Evolutionary conservation across 64 coral and sea anemone species (phyloP).

Genomic region (Pocillopora verrucosa): DNA sequence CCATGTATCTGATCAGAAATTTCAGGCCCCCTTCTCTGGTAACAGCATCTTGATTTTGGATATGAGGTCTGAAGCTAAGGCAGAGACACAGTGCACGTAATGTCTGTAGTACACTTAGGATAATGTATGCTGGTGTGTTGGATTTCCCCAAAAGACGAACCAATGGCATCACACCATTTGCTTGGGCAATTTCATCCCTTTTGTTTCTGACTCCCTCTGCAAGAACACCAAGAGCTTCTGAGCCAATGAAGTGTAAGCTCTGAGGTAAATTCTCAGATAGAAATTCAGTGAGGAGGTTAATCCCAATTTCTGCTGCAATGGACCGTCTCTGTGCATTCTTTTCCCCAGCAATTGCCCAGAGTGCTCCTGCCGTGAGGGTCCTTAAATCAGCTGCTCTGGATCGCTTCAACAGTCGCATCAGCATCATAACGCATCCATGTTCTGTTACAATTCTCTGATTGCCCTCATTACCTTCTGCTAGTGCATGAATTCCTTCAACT

Average conservation of each 20-base stretch:
- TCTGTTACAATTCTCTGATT: conserved; percentile 88
- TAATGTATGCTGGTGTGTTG: conserved; percentile 75
- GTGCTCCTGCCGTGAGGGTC: conserved; percentile 71
- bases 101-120: conserved; percentile 84
- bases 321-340: conserved; percentile 71
- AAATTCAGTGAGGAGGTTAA: conserved; percentile 88
- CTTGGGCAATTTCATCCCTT: conserved; percentile 82
- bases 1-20: conserved; percentile 80
- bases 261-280: conserved; percentile 86
- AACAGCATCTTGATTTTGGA: conserved; percentile 76
- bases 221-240: conserved; percentile 91
- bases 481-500: conserved; percentile 74
- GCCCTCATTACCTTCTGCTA: conserved; percentile 68
- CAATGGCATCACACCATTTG: conserved; percentile 85
- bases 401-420: conserved; percentile 84
- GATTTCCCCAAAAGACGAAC: conserved; percentile 78
- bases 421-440: conserved; percentile 88
- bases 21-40: conserved; percentile 72
- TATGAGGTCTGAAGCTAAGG: conserved; percentile 81
- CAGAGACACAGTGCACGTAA: conserved; percentile 82
- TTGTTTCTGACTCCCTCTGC: conserved; percentile 85
- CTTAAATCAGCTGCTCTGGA: conserved; percentile 73
- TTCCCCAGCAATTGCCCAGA: conserved; percentile 96
- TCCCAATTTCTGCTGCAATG: conserved; percentile 89
- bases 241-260: conserved; percentile 92